Conservation (phyloP, 2,797 vertebrate species). For the Poecilia gillii region DNA sequence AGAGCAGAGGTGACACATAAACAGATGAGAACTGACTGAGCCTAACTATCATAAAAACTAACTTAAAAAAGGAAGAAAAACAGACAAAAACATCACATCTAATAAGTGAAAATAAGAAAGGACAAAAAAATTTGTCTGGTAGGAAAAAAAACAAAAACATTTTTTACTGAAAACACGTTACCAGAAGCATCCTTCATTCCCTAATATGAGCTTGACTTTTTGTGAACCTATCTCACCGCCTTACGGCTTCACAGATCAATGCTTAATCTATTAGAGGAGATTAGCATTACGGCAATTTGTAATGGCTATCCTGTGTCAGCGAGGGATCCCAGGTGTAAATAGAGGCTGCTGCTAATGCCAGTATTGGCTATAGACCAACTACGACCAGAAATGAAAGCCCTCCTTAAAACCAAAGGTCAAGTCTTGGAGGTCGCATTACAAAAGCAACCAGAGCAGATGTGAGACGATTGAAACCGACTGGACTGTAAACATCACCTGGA, state of each 20-base stretch:
- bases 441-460: neutral
- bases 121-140: neutral
- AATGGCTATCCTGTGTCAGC: constrained; percentile 57
- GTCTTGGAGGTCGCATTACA: constrained; percentile 50
- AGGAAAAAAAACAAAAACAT: neutral
- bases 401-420: constrained; percentile 66
- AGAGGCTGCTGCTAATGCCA: constrained; percentile 62
- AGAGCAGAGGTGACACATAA: constrained; percentile 4
- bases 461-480: constrained; percentile 17
- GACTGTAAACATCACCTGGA: constrained; percentile 17
- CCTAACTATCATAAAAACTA: neutral
- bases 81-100: neutral
- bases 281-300: constrained; percentile 64
- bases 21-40: neutral
- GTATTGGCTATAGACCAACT: constrained; percentile 39
- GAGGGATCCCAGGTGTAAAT: constrained; percentile 69
- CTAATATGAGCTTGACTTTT: constrained; percentile 12
- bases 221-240: constrained; percentile 53
- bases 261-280: constrained; percentile 69
- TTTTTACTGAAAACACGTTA: constrained; percentile 15
- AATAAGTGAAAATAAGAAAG: constrained; percentile 2
- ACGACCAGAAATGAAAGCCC: constrained; percentile 47
- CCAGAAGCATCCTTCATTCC: neutral
- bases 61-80: neutral
- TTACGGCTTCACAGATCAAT: constrained; percentile 69